Conservation (phyloP, 2,797 vertebrate species). For the Danio choprae region DNA sequence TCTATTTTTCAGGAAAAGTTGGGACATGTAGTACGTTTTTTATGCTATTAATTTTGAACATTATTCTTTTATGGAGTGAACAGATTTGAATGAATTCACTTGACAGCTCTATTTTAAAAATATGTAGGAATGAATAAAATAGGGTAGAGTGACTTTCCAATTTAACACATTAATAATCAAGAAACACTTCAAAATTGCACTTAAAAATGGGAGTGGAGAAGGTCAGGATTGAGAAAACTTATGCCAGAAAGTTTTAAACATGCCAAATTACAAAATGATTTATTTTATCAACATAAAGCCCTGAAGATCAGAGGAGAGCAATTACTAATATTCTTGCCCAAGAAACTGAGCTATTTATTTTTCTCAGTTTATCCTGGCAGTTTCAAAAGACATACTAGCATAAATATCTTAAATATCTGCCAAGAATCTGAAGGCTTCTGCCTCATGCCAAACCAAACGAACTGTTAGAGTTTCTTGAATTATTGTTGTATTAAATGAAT, state of each 20-base stretch:
- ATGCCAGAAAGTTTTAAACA: neutral
- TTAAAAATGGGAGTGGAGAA: neutral
- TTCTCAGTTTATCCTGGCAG: conserved; percentile 10
- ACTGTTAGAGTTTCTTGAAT: neutral
- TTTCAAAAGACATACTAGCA: conserved; percentile 7
- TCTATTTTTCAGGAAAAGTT: neutral
- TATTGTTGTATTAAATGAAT: neutral
- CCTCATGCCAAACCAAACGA: conserved; percentile 20
- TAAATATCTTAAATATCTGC: conserved; percentile 20
- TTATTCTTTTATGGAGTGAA: neutral
- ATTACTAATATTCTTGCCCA: conserved; percentile 14
- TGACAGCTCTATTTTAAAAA: neutral
- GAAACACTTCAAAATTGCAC: neutral
- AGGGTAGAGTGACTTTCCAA: neutral
- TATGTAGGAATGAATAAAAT: neutral
- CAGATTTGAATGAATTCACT: neutral
- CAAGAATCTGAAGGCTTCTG: conserved; percentile 6
- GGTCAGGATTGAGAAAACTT: neutral
- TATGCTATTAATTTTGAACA: neutral
- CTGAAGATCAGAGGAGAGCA: conserved; percentile 3
- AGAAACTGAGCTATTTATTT: conserved; percentile 1
- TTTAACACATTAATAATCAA: neutral
- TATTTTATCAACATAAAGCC: conserved; percentile 1
- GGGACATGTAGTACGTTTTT: neutral
- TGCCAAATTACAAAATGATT: neutral